phyloP scores from a whole-genome alignment of 2,113 vertebrate genomes.

The Muntiacus reevesi region DNA sequence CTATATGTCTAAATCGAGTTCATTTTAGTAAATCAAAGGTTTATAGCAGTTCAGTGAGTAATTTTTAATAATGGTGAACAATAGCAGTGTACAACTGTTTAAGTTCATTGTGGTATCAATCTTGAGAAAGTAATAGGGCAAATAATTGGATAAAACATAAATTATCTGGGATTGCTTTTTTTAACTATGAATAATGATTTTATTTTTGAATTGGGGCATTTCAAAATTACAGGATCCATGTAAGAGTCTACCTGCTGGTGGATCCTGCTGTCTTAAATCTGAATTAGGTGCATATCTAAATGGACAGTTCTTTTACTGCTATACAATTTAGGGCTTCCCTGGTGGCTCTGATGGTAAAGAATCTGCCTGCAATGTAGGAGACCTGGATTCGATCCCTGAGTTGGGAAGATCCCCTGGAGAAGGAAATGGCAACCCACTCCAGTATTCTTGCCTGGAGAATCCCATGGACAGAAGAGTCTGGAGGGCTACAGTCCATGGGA shows the following conservation, averaged over 20 bases:
- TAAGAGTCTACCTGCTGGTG: not conserved
- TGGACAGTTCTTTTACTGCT: not conserved
- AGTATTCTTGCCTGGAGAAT: not conserved
- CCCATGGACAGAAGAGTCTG: not conserved
- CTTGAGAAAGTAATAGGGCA: not conserved
- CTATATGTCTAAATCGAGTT: not conserved
- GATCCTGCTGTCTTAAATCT: not conserved
- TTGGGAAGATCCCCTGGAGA: not conserved
- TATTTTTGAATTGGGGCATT: not conserved
- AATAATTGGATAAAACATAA: not conserved
- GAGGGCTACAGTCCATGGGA: not conserved
- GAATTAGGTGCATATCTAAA: not conserved
- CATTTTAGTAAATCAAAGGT: not conserved
- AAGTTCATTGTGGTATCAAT: not conserved
- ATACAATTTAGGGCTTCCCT: not conserved
- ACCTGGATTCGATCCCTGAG: fast-evolving
- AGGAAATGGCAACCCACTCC: not conserved
- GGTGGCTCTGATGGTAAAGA: not conserved
- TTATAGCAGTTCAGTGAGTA: not conserved
- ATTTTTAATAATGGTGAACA: not conserved
- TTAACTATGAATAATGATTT: not conserved
- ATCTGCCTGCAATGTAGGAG: not conserved
- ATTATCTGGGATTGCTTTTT: not conserved
- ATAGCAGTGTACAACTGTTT: not conserved
- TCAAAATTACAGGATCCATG: not conserved